phyloP scores from a whole-genome alignment of 2,888 invertebrate species.

The Frankliniella fusca region DNA sequence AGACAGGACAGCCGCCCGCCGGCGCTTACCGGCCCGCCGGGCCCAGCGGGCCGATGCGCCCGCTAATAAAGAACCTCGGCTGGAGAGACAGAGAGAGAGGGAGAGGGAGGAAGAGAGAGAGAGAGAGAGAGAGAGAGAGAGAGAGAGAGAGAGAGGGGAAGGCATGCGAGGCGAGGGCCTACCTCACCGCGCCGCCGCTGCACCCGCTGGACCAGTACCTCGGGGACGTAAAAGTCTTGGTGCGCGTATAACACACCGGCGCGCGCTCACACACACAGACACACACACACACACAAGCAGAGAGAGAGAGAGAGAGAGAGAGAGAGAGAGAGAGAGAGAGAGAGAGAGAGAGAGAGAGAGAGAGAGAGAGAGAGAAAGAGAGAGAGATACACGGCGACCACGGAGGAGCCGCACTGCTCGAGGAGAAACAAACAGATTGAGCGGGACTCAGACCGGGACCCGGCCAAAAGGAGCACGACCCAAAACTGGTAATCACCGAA shows the following conservation, averaged over 20 bases:
- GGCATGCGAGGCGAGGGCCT: not conserved
- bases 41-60: constrained; percentile 31
- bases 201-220: not conserved
- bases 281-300: not conserved
- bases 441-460: constrained; percentile 13
- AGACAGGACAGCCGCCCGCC: not conserved
- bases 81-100: not conserved
- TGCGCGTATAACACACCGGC: not conserved
- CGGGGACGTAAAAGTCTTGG: not conserved
- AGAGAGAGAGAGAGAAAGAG: not conserved
- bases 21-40: constrained; percentile 7
- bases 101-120: not conserved
- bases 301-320: no score
- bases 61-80: not conserved
- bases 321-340: no score
- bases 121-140: not conserved
- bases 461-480: constrained; percentile 21
- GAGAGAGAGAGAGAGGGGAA: not conserved
- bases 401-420: not conserved
- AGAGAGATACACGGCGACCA: no score
- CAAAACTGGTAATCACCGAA: constrained; percentile 20
- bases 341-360: no score
- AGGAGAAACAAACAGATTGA: not conserved
- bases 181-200: no score
- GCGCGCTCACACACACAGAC: not conserved